Percentiles rank a stretch among this genome's conserved stretches.
These are phyloP conservation scores for Lamellibrachia satsuma DNA, from an alignment of 2,888 invertebrate genomes.

Conservation along the genomic window DNA sequence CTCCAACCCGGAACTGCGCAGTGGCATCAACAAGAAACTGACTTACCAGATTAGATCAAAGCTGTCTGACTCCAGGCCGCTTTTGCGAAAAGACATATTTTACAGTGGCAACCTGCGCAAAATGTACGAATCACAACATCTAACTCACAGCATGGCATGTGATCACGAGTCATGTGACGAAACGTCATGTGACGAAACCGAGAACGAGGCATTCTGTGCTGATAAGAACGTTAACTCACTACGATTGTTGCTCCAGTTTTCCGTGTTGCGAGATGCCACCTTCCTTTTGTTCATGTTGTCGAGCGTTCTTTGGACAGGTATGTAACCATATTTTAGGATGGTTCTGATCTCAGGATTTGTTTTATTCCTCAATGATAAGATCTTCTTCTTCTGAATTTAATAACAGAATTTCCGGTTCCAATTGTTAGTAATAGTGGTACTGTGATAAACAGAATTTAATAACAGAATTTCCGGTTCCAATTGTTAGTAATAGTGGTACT, in stretches of 20 bases:
- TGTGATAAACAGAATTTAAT: neutral
- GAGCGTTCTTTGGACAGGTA: conserved; percentile 40
- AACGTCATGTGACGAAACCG: neutral
- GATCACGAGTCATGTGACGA: neutral
- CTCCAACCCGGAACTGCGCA: neutral
- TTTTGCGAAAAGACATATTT: conserved; percentile 36
- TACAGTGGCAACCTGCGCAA: conserved; percentile 38
- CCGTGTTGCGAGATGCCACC: neutral
- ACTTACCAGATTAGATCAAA: neutral
- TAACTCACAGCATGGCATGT: neutral
- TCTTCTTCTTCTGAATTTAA: too few species aligned
- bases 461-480: too few species aligned
- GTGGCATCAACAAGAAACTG: neutral
- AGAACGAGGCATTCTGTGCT: neutral
- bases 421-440: too few species aligned
- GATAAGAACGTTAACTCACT: neutral
- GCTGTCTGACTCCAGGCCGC: conserved; percentile 21
- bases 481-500: too few species aligned
- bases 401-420: too few species aligned
- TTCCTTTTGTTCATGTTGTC: conserved; percentile 30
- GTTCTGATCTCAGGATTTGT: too few species aligned
- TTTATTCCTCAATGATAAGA: too few species aligned
- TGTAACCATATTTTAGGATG: conserved; percentile 20
- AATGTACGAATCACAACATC: neutral
- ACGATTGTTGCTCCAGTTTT: neutral